A percentile compares a stretch with the other conserved stretches of the same genome.
phyloP scores from a whole-genome alignment of 2,888 invertebrate species.

The Apamea anceps region DNA sequence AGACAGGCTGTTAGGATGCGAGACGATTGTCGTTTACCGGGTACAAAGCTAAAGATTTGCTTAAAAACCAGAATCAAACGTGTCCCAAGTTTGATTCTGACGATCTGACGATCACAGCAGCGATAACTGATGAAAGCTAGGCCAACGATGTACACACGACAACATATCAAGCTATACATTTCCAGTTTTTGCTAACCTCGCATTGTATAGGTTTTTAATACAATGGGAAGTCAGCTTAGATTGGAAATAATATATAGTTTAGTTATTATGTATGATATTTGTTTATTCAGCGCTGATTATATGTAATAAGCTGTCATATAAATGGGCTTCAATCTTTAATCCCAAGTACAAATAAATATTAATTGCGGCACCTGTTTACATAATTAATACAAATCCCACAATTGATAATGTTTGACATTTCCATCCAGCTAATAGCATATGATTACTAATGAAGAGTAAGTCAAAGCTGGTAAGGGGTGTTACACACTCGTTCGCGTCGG shows the following conservation, averaged over 20 bases:
- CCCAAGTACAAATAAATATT: slow-evolving; percentile 21
- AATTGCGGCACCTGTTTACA: slow-evolving; percentile 25
- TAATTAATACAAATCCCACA: slow-evolving; percentile 24
- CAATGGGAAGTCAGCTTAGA: background rate
- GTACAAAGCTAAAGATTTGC: background rate
- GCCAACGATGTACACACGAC: background rate
- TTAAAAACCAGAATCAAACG: background rate
- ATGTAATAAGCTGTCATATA: background rate
- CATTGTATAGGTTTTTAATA: background rate
- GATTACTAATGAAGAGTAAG: slow-evolving; percentile 38
- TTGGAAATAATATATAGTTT: too few relatives aligned
- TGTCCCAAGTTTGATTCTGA: too few relatives aligned
- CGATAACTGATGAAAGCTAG: background rate
- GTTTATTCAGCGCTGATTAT: background rate
- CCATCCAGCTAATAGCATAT: slow-evolving; percentile 34
- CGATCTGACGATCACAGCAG: background rate
- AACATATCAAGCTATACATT: too few relatives aligned
- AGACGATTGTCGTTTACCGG: background rate
- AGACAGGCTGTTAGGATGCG: background rate
- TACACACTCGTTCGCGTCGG: background rate
- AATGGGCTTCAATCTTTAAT: slow-evolving; percentile 12
- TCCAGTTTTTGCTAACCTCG: background rate
- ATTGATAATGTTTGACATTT: slow-evolving; percentile 39
- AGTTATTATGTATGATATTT: background rate
- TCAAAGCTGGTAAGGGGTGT: slow-evolving; percentile 16